phyloP scores from a whole-genome alignment of 2,113 vertebrate genomes.

The Pangasianodon hypophthalmus region DNA sequence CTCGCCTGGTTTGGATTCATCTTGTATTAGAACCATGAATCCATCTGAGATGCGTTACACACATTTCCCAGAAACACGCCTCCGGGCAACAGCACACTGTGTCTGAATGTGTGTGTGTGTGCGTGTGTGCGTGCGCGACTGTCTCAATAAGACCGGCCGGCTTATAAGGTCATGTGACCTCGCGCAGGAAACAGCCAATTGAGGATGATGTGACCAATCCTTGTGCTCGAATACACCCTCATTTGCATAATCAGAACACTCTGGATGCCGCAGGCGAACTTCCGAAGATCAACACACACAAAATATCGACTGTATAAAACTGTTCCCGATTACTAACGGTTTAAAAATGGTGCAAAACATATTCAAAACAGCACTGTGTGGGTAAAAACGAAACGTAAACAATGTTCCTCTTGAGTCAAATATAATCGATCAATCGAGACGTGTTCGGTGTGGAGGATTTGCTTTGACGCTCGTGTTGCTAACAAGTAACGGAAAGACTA shows the following conservation, averaged over 20 bases:
- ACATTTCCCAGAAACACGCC: conserved; percentile 50
- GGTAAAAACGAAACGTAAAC: neutral
- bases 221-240: conserved; percentile 73
- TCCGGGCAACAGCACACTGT: conserved; percentile 37
- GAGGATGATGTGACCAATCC: conserved; percentile 85
- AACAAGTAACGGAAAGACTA: neutral
- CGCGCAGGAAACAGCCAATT: conserved; percentile 48
- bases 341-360: neutral
- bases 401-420: neutral
- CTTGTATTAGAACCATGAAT: conserved; percentile 48
- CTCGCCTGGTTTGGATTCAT: conserved; percentile 5
- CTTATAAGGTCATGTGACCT: conserved; percentile 74
- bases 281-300: conserved; percentile 5
- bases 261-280: conserved; percentile 61
- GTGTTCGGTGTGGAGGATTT: neutral
- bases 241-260: conserved; percentile 82
- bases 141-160: neutral
- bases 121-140: neutral
- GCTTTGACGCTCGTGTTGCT: neutral
- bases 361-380: neutral
- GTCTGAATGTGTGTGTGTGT: conserved; percentile 27
- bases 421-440: neutral
- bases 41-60: conserved; percentile 53
- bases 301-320: neutral
- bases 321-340: neutral